Base-by-base conservation (phyloP, 2,113 vertebrate species). In the Engystomops pustulosus region DNA sequence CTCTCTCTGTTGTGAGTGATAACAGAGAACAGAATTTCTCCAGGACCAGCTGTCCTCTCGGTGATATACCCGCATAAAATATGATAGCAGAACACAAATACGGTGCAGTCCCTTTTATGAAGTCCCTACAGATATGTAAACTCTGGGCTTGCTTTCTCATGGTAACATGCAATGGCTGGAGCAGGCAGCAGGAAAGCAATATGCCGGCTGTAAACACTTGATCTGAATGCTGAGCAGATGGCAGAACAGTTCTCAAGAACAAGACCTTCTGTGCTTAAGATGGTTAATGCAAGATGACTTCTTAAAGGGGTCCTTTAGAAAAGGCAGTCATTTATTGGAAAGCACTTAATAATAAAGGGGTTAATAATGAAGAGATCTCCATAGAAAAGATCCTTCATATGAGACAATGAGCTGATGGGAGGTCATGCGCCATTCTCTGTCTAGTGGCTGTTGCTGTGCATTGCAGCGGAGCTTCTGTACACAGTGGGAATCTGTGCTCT, bases 41-140 rank as follows among this genome's bases (percentile, higher is more conserved):
- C 47, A 68, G 41, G 71, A 67, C 11, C 81, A 84, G 71, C 81
- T 84, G 81, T 84, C 77, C 44, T 32, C 27, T 49, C 34, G 38
- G 45, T 51, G 81, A 84, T 67, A 77, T 68, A 44, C 20, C 53
- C 70, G 45, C 30, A 84, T 51, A 76, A 77, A 84, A 84, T 47
- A 67, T 77, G 72, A 77, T 75, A 77, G 71, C 44, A 27, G 58
- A 68, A 36, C 53, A 58, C 55, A 84, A 32, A 67, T 30, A 60
- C 71, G 44, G 51, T 74, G 69, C 45, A 74, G 60, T 83, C 72
- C 72, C 30, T 62, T 51, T 67, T 65, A 68, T 68, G 62, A 75
- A 41, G 71, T 83, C 81, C 81, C 81, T 72, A 10, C 62, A 75
- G 81, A 27, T 83, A 47, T 32, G 55, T 75, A 83, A 62, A 62